These are phyloP conservation scores for Drosophila mettleri DNA, from an alignment of 2,888 invertebrate genomes.

Conservation along the genomic window DNA sequence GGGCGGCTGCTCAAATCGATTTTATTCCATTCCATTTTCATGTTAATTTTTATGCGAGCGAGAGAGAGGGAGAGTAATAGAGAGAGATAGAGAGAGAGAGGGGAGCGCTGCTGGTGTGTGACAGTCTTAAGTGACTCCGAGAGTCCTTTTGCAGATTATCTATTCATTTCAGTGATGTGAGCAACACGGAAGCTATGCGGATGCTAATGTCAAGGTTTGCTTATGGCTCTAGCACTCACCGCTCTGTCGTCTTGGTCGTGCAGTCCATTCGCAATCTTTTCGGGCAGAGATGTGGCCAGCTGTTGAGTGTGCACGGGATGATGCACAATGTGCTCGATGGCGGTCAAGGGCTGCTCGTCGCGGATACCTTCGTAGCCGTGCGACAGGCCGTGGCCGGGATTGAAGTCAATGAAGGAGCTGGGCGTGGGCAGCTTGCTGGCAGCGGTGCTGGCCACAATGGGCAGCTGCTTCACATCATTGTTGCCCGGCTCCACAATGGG, in stretches of 20 bases:
- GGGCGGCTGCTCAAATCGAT: conserved; percentile 21
- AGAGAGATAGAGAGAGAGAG: too few relatives aligned
- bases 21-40: conserved; percentile 9
- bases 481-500: conserved; percentile 79
- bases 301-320: conserved; percentile 26
- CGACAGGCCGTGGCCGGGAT: conserved; percentile 76
- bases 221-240: conserved; percentile 48
- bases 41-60: conserved; percentile 21
- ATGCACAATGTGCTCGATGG: conserved; percentile 65
- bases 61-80: too few relatives aligned
- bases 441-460: conserved; percentile 1
- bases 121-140: not conserved
- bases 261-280: conserved; percentile 42
- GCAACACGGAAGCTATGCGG: not conserved
- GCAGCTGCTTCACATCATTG: conserved; percentile 56
- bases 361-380: conserved; percentile 79
- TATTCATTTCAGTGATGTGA: not conserved
- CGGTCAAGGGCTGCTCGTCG: conserved; percentile 45
- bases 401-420: conserved; percentile 65
- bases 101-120: not conserved
- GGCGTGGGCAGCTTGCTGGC: conserved; percentile 61
- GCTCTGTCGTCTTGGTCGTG: conserved; percentile 45
- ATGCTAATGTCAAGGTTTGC: not conserved
- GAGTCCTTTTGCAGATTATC: not conserved
- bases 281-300: conserved; percentile 53